Conservation (phyloP, 2,113 vertebrate genomes). For the Mormoops blainvillei region DNA sequence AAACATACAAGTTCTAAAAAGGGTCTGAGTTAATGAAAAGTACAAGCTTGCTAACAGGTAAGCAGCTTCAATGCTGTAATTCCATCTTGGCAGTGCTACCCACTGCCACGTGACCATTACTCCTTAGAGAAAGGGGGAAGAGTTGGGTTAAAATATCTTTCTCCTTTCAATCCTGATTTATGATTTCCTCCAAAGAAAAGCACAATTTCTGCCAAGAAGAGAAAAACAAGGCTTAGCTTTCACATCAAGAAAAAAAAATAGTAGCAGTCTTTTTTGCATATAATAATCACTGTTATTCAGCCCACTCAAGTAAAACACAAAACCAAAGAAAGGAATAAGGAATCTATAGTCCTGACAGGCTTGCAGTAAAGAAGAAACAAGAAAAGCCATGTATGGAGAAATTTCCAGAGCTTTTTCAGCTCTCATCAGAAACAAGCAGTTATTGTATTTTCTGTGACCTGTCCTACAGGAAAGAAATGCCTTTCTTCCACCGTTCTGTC, state of each 20-base stretch:
- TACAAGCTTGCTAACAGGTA: neutral
- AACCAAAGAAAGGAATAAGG: constrained; percentile 44
- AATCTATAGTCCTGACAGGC: constrained; percentile 24
- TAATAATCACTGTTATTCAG: constrained; percentile 47
- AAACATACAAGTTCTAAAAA: neutral
- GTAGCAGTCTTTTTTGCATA: neutral
- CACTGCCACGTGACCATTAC: neutral
- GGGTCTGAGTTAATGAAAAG: neutral
- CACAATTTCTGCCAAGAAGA: constrained; percentile 48
- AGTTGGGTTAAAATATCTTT: constrained; percentile 47
- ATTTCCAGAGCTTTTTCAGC: constrained; percentile 52
- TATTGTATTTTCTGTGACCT: constrained; percentile 46
- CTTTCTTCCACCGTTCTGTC: neutral
- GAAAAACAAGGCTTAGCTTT: constrained; percentile 40
- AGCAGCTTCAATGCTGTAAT: neutral
- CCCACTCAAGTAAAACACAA: constrained; percentile 16
- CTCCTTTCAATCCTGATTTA: constrained; percentile 49
- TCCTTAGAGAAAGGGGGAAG: neutral
- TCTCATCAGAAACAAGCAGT: constrained; percentile 14
- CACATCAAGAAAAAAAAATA: neutral
- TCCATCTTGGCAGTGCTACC: neutral
- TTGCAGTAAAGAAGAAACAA: neutral
- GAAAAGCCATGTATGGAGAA: constrained; percentile 1
- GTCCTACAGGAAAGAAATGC: neutral
- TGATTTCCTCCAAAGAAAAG: constrained; percentile 60